Evolutionary conservation across 2,113 vertebrate genomes (phyloP), one percentile per base, ranked within the genome.

Genomic region (Pycnonotus jocosus): DNA sequence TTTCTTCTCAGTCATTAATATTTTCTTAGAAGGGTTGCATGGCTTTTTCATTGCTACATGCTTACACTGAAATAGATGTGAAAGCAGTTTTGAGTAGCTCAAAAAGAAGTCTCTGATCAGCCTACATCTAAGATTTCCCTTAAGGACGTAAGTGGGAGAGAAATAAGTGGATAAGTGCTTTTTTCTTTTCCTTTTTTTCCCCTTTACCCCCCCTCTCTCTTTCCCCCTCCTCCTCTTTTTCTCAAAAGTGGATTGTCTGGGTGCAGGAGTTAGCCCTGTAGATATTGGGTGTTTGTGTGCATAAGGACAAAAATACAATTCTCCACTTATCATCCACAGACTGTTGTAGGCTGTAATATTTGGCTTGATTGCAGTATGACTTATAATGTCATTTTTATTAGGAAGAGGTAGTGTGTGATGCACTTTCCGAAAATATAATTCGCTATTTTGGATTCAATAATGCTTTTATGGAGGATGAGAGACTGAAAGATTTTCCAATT

Each of bases 111-210:
- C 48, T 91, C 80, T 86, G 85, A 95, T 95, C 91, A 92, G 74
- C 88, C 72, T 93, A 81, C 92, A 86, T 91, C 72, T 91, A 86
- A 92, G 84, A 89, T 86, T 95, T 96, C 72, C 78, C 91, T 95
- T 92, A 88, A 86, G 92, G 78, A 91, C 3, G 1, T 81, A 76
- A 82, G 45, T 57, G 35, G 70, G 64, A 86, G 56, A 93, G 74
- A 90, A 94, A 92, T 87, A 90, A 96, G 44, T 88, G 76, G 57
- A 83, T 87, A 88, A 85, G 57, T 85, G 68, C 30, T 66, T 92
- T 94, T 85, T 92, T 70, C 15, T 47, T 83, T 56, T 42, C 24
- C 12, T 28, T 58, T 57, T 57, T 23, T 44, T 40, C 35, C 16
- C 9, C 24, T 48, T 33, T 57, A 28, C 4, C 2, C 7, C 14